Evolutionary conservation across 1,140 invertebrate species (phyloP).

Genomic region (Neodiprion lecontei): DNA sequence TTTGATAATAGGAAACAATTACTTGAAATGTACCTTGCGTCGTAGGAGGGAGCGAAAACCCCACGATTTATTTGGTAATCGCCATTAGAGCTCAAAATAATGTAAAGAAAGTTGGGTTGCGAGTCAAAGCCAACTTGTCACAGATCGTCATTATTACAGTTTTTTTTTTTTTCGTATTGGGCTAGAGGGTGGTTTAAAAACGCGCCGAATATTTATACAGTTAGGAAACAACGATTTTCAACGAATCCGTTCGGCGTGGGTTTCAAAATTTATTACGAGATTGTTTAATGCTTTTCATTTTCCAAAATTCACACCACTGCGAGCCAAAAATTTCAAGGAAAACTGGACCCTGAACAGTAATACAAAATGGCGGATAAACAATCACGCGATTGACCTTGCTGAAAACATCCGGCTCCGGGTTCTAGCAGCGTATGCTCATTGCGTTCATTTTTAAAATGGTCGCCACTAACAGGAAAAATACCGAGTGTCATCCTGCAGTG

Average conservation of each 20-base stretch:
- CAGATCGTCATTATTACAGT: slow-evolving; percentile 39
- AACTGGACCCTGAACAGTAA: slow-evolving; percentile 53
- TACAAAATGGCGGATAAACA: slow-evolving; percentile 62
- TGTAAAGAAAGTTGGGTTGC: slow-evolving; percentile 54
- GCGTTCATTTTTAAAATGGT: too few relatives aligned
- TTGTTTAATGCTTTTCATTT: background rate
- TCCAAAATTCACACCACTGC: background rate
- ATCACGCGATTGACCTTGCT: slow-evolving; percentile 36
- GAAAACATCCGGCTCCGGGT: slow-evolving; percentile 24
- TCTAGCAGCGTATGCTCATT: background rate
- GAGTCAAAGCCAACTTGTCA: slow-evolving; percentile 46
- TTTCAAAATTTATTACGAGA: background rate
- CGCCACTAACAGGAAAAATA: too few relatives aligned
- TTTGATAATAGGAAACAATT: too few relatives aligned
- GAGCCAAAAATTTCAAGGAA: slow-evolving; percentile 31
- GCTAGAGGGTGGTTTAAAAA: too few relatives aligned
- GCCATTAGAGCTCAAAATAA: slow-evolving; percentile 49
- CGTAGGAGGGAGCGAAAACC: too few relatives aligned
- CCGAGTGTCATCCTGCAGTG: too few relatives aligned
- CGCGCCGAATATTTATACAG: too few relatives aligned
- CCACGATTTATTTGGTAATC: slow-evolving; percentile 43
- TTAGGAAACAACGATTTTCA: too few relatives aligned
- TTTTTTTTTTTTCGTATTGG: background rate
- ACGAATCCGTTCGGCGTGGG: too few relatives aligned
- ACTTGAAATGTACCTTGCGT: too few relatives aligned